A percentile compares a stretch with the other conserved stretches of the same genome.
Evolutionary conservation across 2,888 invertebrate genomes (phyloP).

Genomic region (Drosophila paucipuncta): DNA sequence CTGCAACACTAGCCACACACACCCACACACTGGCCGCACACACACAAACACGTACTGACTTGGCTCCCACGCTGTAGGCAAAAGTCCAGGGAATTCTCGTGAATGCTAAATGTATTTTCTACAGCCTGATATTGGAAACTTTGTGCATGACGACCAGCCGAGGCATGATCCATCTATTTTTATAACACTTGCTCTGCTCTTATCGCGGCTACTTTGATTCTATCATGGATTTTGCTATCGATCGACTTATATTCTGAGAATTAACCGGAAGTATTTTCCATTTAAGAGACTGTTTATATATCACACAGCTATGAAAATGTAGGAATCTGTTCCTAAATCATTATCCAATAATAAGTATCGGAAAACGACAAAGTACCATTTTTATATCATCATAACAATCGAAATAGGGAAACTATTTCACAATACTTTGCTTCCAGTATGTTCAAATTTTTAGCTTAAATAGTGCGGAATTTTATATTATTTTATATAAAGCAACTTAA

Average conservation of each 20-base stretch:
- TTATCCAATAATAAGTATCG: neutral
- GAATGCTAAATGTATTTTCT: constrained; percentile 46
- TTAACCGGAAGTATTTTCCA: neutral
- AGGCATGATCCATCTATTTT: constrained; percentile 42
- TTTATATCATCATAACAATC: neutral
- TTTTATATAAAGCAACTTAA: neutral
- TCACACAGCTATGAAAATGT: neutral
- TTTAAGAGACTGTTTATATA: neutral
- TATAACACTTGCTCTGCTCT: constrained; percentile 26
- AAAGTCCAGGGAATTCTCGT: constrained; percentile 43
- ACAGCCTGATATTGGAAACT: constrained; percentile 63
- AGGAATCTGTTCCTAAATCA: neutral
- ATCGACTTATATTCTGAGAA: neutral
- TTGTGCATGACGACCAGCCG: constrained; percentile 47
- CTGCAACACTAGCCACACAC: constrained; percentile 17
- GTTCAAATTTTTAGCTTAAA: neutral
- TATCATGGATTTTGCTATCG: neutral
- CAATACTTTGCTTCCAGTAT: neutral
- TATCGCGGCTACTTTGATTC: neutral
- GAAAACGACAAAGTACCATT: neutral
- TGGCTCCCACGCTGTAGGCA: constrained; percentile 19
- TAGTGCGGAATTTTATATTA: neutral
- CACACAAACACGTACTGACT: constrained; percentile 7
- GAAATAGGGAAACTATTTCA: neutral
- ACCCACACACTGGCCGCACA: neutral